Percentiles rank a stretch among this genome's conserved stretches.
Evolutionary conservation across 2,113 vertebrate species (phyloP).

Genomic region (Pelmatolapia mariae): DNA sequence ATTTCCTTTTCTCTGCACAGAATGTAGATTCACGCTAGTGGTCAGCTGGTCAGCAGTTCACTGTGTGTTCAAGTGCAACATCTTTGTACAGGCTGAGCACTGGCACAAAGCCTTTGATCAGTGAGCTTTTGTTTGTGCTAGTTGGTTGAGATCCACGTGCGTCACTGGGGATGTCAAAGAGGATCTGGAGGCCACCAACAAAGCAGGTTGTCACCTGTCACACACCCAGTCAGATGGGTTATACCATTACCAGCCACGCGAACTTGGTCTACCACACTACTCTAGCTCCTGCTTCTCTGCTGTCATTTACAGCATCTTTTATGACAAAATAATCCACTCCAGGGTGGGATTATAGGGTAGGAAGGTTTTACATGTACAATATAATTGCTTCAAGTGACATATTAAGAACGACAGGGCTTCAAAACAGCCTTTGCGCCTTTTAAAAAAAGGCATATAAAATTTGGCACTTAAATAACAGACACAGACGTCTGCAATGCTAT

Average conservation of each 20-base stretch:
- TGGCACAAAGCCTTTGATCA: conserved; percentile 6
- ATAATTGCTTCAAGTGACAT: neutral
- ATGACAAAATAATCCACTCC: neutral
- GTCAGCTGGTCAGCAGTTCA: neutral
- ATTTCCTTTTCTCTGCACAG: neutral
- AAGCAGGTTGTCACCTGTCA: conserved; percentile 2
- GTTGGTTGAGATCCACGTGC: neutral
- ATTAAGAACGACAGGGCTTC: neutral
- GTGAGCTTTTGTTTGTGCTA: neutral
- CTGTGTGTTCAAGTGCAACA: neutral
- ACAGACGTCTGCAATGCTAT: neutral
- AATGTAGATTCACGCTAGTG: neutral
- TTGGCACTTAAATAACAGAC: neutral
- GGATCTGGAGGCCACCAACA: neutral
- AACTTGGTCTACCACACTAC: neutral
- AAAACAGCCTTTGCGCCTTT: neutral
- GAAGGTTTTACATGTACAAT: neutral
- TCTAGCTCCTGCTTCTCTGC: neutral
- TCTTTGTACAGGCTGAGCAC: neutral
- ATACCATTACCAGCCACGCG: conserved; percentile 24
- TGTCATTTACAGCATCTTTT: neutral
- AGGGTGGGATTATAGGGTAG: neutral
- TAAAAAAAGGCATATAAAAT: neutral
- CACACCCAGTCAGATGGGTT: neutral
- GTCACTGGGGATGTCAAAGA: neutral